These are phyloP conservation scores for Rhadina sibilatrix DNA, from an alignment of 2,113 vertebrate species.

Conservation along the genomic window DNA sequence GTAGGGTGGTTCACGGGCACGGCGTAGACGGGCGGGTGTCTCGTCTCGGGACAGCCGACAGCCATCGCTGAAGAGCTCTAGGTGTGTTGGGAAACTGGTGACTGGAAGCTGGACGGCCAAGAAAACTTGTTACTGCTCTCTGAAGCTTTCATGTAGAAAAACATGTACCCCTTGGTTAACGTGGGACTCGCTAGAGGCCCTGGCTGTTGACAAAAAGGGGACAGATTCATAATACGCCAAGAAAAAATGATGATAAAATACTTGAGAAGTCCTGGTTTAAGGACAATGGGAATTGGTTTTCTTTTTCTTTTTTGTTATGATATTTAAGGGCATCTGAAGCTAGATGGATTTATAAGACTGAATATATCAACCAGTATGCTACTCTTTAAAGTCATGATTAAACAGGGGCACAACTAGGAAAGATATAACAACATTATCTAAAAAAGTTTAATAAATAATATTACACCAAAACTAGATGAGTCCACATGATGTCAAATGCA, in stretches of 20 bases:
- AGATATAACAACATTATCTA: not conserved
- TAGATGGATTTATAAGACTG: not conserved
- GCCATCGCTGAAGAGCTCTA: not conserved
- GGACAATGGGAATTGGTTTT: not conserved
- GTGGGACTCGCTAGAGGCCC: not conserved
- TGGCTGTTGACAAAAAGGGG: not conserved
- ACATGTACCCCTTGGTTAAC: accelerated
- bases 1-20: not conserved
- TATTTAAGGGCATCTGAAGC: not conserved
- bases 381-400: not conserved
- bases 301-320: not conserved
- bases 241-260: not conserved
- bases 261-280: not conserved
- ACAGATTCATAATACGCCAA: not conserved
- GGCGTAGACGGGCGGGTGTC: accelerated
- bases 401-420: not conserved
- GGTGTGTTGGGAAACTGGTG: not conserved
- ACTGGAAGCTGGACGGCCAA: not conserved
- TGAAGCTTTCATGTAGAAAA: not conserved
- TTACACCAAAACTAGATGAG: not conserved
- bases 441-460: not conserved
- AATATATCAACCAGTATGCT: not conserved
- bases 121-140: not conserved
- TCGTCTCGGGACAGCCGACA: not conserved
- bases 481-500: accelerated